Evolutionary conservation across 1,140 invertebrate species (phyloP).

Genomic region (Eriocheir sinensis): DNA sequence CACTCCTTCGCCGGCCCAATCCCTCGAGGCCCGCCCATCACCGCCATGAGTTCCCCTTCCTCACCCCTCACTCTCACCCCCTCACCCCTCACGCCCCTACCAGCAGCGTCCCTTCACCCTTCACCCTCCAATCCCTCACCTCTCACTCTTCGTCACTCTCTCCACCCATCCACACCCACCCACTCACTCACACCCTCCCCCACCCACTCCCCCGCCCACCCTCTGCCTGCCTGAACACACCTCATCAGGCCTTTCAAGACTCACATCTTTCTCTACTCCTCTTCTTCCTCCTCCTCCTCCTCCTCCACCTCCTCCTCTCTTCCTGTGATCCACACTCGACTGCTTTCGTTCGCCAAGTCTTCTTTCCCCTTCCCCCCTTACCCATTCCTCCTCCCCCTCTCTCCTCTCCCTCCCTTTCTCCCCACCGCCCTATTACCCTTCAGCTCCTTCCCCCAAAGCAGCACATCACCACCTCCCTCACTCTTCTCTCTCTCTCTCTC

Average conservation of each 20-base stretch:
- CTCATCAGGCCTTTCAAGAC: background rate
- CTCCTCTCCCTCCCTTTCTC: background rate
- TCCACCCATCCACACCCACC: slow-evolving; percentile 6
- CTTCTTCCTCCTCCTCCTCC: background rate
- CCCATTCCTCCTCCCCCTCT: background rate
- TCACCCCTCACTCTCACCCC: background rate
- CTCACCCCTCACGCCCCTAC: background rate
- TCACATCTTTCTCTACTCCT: background rate
- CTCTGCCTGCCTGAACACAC: background rate
- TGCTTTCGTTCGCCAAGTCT: background rate
- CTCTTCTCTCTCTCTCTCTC: background rate
- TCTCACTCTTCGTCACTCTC: background rate
- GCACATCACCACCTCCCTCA: background rate
- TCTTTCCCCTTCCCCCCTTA: background rate
- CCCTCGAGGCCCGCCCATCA: background rate
- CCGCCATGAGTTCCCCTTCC: background rate
- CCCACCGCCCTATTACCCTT: background rate
- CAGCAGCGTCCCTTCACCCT: background rate
- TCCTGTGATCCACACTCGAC: background rate
- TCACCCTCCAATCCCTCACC: background rate
- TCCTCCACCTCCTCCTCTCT: background rate
- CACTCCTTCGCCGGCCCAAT: background rate
- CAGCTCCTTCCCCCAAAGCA: background rate
- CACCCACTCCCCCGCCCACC: background rate
- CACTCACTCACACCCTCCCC: slow-evolving; percentile 6